Base-by-base conservation (phyloP, 1,140 invertebrate species). In the Tetranychus urticae region DNA sequence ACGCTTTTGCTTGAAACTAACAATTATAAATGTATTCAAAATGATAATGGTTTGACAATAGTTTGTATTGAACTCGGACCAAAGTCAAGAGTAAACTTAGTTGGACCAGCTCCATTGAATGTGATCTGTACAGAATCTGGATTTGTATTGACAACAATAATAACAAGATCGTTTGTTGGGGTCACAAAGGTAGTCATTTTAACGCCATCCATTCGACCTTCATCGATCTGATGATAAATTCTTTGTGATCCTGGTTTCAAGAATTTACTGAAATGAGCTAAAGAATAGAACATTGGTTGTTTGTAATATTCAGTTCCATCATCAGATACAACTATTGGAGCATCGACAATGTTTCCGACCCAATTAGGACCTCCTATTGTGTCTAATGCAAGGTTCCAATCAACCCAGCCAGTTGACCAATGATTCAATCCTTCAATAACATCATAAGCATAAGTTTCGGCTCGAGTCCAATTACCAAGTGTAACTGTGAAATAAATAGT, bases 351-450 rank as follows among this genome's bases (percentile, higher is more conserved):
- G 61, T 77, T 77, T 12, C 68, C 65, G 13, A 69, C 72, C 71
- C 73, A 77, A 66, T 73, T 77, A 36, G 75, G 75, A 23, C 75
- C 75, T 42, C 76, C 76, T 58, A 70, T 56, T 60, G 70, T 63
- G 64, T 77, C 66, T 34, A 78, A 62, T n/a, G 69, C 72, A n/a
- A 78, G 65, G 64, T 78, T 78, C 77, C 77, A 78, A 66, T 78
- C 77, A 31, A 70, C 69, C 73, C 73, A 75, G 5, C 73, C 69
- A 54, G 69, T 69, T 39, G 76, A 66, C 69, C 75, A 68, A 66
- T 72, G 64, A 64, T 69, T 60, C 37, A 68, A 64, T 63, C 68
- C 63, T 35, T 76, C 48, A 33, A 64, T 64, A 8, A 65, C 64
- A 59, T 65, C 64, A 8, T 42, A 23, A 34, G 62, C 62, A 56